Evolutionary conservation across 53 echinoderm and acorn worm species (phyloP).

Genomic region (Echinarachnius parma): DNA sequence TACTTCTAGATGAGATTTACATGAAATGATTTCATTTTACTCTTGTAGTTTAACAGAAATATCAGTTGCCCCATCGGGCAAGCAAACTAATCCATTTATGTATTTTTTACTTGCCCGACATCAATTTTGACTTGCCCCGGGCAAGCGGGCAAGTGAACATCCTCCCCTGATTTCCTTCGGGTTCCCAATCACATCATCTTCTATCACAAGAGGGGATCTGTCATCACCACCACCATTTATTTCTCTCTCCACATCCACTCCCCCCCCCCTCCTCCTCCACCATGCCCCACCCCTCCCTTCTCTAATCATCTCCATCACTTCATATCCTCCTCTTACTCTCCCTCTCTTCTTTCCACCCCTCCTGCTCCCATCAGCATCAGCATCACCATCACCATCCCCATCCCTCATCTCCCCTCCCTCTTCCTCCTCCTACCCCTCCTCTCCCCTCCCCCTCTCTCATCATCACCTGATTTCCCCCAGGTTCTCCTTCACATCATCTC

Average conservation of each 20-base stretch:
- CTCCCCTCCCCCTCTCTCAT: not conserved
- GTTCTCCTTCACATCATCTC: not conserved
- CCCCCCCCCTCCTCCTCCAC: not conserved
- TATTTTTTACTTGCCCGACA: too few relatives aligned
- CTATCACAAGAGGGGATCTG: too few relatives aligned
- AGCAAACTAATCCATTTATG: too few relatives aligned
- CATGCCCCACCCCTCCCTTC: not conserved
- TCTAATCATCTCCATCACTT: not conserved
- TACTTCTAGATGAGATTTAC: too few relatives aligned
- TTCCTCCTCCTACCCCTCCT: not conserved
- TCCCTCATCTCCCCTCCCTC: not conserved
- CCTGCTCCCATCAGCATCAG: not conserved
- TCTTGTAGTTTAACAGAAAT: too few relatives aligned
- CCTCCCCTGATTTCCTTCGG: too few relatives aligned
- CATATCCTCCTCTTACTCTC: too few relatives aligned
- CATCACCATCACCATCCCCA: not conserved
- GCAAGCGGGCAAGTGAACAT: too few relatives aligned
- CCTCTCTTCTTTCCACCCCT: too few relatives aligned
- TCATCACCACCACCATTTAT: not conserved
- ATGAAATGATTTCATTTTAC: too few relatives aligned
- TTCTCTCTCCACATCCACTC: not conserved
- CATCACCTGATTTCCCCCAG: not conserved
- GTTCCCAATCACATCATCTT: conserved; percentile 6
- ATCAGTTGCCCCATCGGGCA: too few relatives aligned
- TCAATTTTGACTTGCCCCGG: too few relatives aligned